Evolutionary conservation across 2,888 invertebrate genomes (phyloP).

Genomic region (Pyrochroa serraticornis): DNA sequence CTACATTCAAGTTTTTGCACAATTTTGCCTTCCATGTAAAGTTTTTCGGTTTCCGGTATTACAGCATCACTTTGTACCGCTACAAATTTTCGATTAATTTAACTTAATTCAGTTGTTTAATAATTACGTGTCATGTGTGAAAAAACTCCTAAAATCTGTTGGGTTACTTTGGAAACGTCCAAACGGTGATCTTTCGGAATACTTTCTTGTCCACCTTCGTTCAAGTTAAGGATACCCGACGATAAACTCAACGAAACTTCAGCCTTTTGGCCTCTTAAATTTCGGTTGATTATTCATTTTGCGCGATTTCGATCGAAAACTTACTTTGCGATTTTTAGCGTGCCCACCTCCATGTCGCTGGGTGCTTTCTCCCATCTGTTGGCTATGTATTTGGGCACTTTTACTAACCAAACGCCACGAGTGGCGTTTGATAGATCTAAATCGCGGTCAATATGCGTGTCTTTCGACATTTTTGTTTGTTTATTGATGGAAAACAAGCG

Average conservation of each 20-base stretch:
- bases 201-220: conserved; percentile 77
- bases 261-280: conserved; percentile 72
- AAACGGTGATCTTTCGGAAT: conserved; percentile 92
- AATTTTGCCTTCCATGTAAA: conserved; percentile 91
- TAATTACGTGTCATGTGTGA: conserved; percentile 80
- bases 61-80: conserved; percentile 70
- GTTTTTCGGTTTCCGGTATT: conserved; percentile 79
- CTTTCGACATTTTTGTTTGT: conserved; percentile 48
- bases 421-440: conserved; percentile 88
- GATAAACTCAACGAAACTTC: conserved; percentile 88
- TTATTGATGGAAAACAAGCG: no score
- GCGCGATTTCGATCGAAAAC: conserved; percentile 25
- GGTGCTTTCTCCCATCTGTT: conserved; percentile 93
- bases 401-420: conserved; percentile 95
- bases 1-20: conserved; percentile 96
- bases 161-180: conserved; percentile 87
- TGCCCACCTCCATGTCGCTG: conserved; percentile 92
- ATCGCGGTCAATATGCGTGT: conserved; percentile 73
- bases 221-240: conserved; percentile 77
- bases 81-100: conserved; percentile 43
- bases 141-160: conserved; percentile 91
- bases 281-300: background rate
- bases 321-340: conserved; percentile 83
- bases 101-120: conserved; percentile 14
- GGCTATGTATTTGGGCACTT: conserved; percentile 95